phyloP scores from a whole-genome alignment of 2,888 invertebrate species.

The Drosophila phalerata region DNA sequence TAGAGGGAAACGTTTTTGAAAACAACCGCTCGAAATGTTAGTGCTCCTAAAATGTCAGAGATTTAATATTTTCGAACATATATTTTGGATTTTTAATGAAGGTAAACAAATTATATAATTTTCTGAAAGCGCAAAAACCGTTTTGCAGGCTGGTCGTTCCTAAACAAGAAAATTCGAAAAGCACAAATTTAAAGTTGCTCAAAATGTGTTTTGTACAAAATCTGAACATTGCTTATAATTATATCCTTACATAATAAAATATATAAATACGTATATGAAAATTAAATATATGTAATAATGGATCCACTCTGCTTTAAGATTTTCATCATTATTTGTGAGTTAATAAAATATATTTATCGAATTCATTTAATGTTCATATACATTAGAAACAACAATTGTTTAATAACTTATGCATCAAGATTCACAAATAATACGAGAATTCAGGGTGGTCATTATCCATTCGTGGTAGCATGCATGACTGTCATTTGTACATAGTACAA shows the following conservation, averaged over 20 bases:
- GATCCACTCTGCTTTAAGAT: not conserved
- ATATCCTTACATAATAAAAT: slow-evolving; percentile 3
- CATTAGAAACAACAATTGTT: slow-evolving; percentile 16
- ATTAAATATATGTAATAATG: slow-evolving; percentile 18
- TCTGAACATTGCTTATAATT: slow-evolving; percentile 22
- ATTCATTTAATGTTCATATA: slow-evolving; percentile 30
- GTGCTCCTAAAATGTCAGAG: too few relatives aligned
- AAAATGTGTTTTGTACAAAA: slow-evolving; percentile 2
- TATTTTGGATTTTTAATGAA: too few relatives aligned
- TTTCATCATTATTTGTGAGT: not conserved
- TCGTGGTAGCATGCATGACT: slow-evolving; percentile 69
- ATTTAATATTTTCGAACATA: too few relatives aligned
- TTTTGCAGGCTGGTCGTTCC: too few relatives aligned
- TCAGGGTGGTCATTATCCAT: slow-evolving; percentile 25
- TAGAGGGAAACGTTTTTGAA: too few relatives aligned
- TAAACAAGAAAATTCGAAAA: not conserved
- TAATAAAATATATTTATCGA: not conserved
- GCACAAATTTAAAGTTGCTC: not conserved
- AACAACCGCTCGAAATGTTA: too few relatives aligned
- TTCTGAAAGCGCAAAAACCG: too few relatives aligned
- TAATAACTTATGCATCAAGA: slow-evolving; percentile 18
- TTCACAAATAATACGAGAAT: slow-evolving; percentile 47
- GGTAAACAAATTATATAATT: too few relatives aligned
- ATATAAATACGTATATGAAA: slow-evolving; percentile 25
- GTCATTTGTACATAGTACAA: slow-evolving; percentile 43